Evolutionary conservation across 2,797 vertebrate genomes (phyloP).

Genomic region (Epinephelus awoara): DNA sequence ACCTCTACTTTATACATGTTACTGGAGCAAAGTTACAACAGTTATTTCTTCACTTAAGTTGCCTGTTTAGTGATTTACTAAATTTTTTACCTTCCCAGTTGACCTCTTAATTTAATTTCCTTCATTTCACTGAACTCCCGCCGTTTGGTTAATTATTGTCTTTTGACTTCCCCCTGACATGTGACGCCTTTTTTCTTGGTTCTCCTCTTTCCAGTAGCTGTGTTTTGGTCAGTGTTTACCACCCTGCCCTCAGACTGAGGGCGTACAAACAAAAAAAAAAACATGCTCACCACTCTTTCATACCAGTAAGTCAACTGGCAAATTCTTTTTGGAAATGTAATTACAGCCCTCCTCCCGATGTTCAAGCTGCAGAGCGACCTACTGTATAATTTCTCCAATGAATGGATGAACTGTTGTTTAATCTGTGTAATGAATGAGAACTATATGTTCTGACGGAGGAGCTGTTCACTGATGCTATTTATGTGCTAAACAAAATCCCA

Average conservation of each 20-base stretch:
- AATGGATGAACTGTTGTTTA: slow-evolving; percentile 46
- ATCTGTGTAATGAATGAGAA: slow-evolving; percentile 11
- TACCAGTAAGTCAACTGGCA: neutral
- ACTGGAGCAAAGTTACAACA: no score
- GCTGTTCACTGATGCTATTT: slow-evolving; percentile 1
- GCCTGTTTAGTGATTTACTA: no score
- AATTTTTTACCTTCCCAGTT: no score
- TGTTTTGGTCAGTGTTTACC: neutral
- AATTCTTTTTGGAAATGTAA: slow-evolving; percentile 49
- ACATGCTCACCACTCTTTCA: slow-evolving; percentile 12
- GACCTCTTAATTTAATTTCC: no score
- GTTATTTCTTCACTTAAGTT: no score
- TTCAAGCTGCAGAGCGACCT: slow-evolving; percentile 3
- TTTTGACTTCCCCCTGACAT: neutral
- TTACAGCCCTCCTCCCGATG: slow-evolving; percentile 28
- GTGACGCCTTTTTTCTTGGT: neutral
- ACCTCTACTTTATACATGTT: no score
- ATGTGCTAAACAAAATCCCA: neutral
- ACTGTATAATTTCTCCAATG: slow-evolving; percentile 19
- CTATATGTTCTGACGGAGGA: neutral
- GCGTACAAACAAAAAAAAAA: neutral
- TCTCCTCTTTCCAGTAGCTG: neutral
- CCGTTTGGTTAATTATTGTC: no score
- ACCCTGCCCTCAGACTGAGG: neutral
- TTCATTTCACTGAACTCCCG: no score